A percentile compares a stretch with the other conserved stretches of the same genome.
phyloP scores from a whole-genome alignment of 2,797 vertebrate genomes.

The Rhabdophis nuchalis region DNA sequence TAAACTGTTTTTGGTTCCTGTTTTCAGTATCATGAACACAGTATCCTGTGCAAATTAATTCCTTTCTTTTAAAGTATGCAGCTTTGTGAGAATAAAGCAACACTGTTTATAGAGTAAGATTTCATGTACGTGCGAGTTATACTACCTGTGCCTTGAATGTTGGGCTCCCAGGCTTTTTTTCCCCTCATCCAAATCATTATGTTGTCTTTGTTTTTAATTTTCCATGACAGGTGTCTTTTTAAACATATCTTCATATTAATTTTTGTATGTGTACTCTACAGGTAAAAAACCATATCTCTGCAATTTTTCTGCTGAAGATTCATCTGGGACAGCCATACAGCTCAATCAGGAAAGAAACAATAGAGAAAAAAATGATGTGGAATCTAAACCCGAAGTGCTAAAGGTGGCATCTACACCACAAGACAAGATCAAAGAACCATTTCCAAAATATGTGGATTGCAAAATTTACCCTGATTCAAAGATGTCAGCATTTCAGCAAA shows the following conservation, averaged over 20 bases:
- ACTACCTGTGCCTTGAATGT: background rate
- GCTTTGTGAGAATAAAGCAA: background rate
- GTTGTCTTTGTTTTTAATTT: background rate
- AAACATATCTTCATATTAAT: constrained; percentile 35
- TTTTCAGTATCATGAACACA: background rate
- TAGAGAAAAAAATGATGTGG: constrained; percentile 48
- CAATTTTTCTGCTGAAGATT: constrained; percentile 73
- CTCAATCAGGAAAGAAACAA: constrained; percentile 61
- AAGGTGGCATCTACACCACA: constrained; percentile 38
- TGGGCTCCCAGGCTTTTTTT: background rate
- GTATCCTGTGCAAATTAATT: background rate
- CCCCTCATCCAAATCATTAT: background rate
- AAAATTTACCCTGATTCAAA: constrained; percentile 53
- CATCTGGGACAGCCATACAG: constrained; percentile 66
- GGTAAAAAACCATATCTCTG: constrained; percentile 79
- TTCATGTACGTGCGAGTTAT: background rate
- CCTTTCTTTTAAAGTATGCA: background rate
- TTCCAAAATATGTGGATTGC: constrained; percentile 48
- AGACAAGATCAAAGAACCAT: constrained; percentile 51
- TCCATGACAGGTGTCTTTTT: background rate
- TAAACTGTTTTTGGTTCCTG: background rate
- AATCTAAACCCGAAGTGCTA: constrained; percentile 49
- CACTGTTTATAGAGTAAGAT: background rate
- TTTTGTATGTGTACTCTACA: constrained; percentile 63
- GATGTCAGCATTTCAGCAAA: constrained; percentile 59